Percentiles rank a stretch among this genome's conserved stretches.
Conservation (phyloP, 2,113 vertebrate species). For the Aphyosemion australe region DNA sequence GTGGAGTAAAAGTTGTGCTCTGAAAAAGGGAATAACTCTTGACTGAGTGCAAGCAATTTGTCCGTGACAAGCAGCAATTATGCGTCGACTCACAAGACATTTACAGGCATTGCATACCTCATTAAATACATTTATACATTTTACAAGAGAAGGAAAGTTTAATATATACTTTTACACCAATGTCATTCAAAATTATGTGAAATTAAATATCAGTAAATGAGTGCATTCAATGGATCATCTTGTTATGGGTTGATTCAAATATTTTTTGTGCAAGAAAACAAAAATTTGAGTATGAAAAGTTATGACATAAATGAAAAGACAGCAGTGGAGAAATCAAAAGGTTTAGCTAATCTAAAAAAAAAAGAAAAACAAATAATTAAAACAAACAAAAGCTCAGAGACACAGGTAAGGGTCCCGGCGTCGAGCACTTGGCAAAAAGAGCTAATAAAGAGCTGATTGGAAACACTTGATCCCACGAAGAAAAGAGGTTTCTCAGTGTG, state of each 20-base stretch:
- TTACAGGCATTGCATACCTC: constrained; percentile 76
- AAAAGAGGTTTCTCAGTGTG: constrained; percentile 35
- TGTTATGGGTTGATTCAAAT: background rate
- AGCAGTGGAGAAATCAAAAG: constrained; percentile 39
- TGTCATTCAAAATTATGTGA: constrained; percentile 48
- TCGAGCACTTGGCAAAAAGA: constrained; percentile 35
- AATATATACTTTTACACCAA: constrained; percentile 20
- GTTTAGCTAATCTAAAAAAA: background rate
- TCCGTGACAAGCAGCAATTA: constrained; percentile 80
- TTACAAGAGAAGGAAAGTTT: constrained; percentile 48
- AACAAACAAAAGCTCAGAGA: constrained; percentile 9
- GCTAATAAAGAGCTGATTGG: constrained; percentile 56
- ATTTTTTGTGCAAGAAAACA: too few relatives aligned
- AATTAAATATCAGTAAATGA: constrained; percentile 8
- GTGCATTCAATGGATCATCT: background rate
- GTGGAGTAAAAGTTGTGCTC: constrained; percentile 45
- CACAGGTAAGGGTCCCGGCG: constrained; percentile 29
- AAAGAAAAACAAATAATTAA: constrained; percentile 10
- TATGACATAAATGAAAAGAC: constrained; percentile 6
- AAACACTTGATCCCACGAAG: constrained; percentile 59
- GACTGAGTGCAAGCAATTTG: constrained; percentile 56
- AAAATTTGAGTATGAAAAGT: background rate
- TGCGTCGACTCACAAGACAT: constrained; percentile 68
- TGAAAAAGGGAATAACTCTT: constrained; percentile 54
- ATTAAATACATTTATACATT: constrained; percentile 80